Conservation (phyloP, 2,888 invertebrate genomes). For the Drosophila anceps region DNA sequence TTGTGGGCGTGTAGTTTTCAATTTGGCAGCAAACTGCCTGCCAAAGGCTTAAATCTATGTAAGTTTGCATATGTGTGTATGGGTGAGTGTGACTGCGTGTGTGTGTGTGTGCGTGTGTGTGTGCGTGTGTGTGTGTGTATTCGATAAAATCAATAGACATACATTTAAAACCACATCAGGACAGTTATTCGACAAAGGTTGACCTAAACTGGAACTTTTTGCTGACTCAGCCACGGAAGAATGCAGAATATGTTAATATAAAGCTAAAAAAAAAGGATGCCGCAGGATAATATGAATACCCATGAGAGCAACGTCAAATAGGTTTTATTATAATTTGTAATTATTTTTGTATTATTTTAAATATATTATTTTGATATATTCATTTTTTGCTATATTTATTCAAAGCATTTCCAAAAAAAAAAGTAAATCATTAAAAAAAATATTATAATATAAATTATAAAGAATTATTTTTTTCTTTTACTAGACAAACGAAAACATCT, state of each 20-base stretch:
- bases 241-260: conserved; percentile 35
- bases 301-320: not conserved
- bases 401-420: too few species aligned
- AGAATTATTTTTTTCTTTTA: too few species aligned
- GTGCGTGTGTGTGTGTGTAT: conserved; percentile 5
- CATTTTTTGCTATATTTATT: too few species aligned
- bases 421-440: too few species aligned
- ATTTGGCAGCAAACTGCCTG: conserved; percentile 69
- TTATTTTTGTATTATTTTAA: not conserved
- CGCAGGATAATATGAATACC: not conserved
- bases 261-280: conserved; percentile 13
- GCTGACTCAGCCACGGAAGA: conserved; percentile 34
- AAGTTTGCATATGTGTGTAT: conserved; percentile 7
- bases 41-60: conserved; percentile 37
- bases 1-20: conserved; percentile 77
- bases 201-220: conserved; percentile 27
- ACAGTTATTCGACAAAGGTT: conserved; percentile 55
- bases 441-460: too few species aligned
- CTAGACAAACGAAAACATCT: too few species aligned
- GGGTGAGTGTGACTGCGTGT: not conserved
- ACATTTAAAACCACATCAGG: conserved; percentile 60
- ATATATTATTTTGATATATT: not conserved
- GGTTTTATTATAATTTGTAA: not conserved
- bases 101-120: not conserved
- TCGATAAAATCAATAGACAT: conserved; percentile 71